phyloP scores from a whole-genome alignment of 2,113 vertebrate species.

The Ciconia stormi region DNA sequence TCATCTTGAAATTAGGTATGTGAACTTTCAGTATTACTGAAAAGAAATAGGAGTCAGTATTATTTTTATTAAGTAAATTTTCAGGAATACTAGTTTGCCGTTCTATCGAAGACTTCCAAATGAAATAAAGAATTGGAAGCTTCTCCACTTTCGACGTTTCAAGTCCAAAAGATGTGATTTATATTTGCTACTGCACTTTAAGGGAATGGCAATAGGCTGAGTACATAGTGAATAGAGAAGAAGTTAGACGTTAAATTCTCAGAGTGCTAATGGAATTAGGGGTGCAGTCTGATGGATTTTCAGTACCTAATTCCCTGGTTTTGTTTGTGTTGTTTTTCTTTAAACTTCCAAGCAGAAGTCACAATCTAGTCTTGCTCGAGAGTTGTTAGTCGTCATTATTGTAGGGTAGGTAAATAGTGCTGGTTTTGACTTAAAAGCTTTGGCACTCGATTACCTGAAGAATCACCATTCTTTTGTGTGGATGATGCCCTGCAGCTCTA shows the following conservation, averaged over 20 bases:
- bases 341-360: not conserved
- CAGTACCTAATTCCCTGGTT: not conserved
- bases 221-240: not conserved
- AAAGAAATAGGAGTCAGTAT: not conserved
- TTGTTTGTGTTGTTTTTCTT: not conserved
- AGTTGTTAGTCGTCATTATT: not conserved
- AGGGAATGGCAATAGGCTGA: not conserved
- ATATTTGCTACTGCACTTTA: not conserved
- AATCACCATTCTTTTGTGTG: not conserved
- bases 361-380: not conserved
- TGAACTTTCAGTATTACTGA: not conserved
- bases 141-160: not conserved
- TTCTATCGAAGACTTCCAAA: not conserved
- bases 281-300: not conserved
- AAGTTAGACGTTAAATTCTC: accelerated
- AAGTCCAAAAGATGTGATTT: not conserved
- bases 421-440: not conserved
- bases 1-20: not conserved
- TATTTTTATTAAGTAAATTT: conserved; percentile 7
- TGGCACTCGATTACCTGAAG: conserved; percentile 49
- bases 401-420: not conserved
- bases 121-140: not conserved
- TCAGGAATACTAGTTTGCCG: not conserved
- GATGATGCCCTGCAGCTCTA: conserved; percentile 52
- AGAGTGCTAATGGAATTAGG: not conserved